Percentiles rank a stretch among this genome's conserved stretches.
These are phyloP conservation scores for Ageneiosus marmoratus DNA, from an alignment of 2,113 vertebrate genomes.

Conservation along the genomic window DNA sequence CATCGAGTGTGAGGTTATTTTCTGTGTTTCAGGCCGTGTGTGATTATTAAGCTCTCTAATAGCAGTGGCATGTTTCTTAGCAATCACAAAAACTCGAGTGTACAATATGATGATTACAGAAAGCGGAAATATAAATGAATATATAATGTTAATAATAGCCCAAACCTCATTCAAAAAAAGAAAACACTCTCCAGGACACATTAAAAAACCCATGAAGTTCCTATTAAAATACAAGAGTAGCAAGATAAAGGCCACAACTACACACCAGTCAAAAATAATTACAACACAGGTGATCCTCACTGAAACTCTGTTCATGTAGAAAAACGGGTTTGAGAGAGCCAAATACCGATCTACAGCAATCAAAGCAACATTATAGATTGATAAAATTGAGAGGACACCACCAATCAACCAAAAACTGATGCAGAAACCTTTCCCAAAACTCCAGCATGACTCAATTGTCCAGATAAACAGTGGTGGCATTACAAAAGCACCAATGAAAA, in stretches of 20 bases:
- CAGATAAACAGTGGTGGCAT: not conserved
- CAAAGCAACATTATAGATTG: slow-evolving; percentile 30
- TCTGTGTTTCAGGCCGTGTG: not conserved
- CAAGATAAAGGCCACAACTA: slow-evolving; percentile 1
- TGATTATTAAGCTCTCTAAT: slow-evolving; percentile 42
- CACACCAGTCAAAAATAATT: not conserved
- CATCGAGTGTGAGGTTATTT: not conserved
- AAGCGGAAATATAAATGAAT: not conserved
- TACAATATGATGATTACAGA: slow-evolving; percentile 4
- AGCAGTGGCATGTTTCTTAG: slow-evolving; percentile 53
- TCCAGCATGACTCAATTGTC: not conserved
- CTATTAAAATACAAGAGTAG: slow-evolving; percentile 14
- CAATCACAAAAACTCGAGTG: slow-evolving; percentile 9
- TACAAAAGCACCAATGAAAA: not conserved
- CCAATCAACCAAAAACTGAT: not conserved
- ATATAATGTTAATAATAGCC: not conserved
- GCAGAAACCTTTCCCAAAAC: slow-evolving; percentile 16
- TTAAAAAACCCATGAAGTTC: not conserved
- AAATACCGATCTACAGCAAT: slow-evolving; percentile 40
- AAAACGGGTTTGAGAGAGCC: slow-evolving; percentile 42
- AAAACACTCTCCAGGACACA: not conserved
- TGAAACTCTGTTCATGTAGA: slow-evolving; percentile 32
- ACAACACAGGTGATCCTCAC: not conserved
- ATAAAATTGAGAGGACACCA: not conserved
- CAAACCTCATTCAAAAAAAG: not conserved